These are phyloP conservation scores for Petrocephalus microphthalmus DNA, from an alignment of 2,113 vertebrate genomes.

Conservation along the genomic window DNA sequence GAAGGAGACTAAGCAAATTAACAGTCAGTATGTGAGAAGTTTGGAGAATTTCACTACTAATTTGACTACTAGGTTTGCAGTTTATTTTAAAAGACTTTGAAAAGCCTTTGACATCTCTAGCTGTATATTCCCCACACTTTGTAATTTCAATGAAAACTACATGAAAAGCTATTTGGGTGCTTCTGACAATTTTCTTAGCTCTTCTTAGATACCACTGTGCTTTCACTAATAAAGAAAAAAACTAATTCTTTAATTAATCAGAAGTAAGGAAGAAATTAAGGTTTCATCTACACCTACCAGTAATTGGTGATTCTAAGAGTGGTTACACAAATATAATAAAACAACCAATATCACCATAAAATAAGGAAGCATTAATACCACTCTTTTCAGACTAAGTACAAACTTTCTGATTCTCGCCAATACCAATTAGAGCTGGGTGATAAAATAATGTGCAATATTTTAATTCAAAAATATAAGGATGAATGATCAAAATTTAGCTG, in stretches of 20 bases:
- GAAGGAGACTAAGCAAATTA: neutral
- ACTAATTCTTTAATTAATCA: neutral
- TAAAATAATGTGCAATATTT: neutral
- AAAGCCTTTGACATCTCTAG: neutral
- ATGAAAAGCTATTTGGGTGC: neutral
- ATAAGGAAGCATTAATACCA: neutral
- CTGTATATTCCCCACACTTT: neutral
- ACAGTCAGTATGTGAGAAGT: neutral
- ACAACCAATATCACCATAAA: neutral
- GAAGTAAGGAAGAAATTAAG: neutral
- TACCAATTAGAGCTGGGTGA: neutral
- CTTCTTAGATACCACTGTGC: neutral
- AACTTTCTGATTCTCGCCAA: neutral
- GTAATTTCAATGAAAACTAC: neutral
- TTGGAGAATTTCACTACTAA: neutral
- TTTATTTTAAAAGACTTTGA: neutral
- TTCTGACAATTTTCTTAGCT: neutral
- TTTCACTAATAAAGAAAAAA: neutral
- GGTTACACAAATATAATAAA: constrained; percentile 43
- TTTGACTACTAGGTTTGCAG: neutral
- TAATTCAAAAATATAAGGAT: neutral
- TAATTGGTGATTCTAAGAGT: constrained; percentile 43
- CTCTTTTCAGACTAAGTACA: neutral
- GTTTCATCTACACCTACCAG: constrained; percentile 27
- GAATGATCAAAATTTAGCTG: too few relatives aligned